Conservation (phyloP, 2,113 vertebrate species). For the Dasyprocta punctata region DNA sequence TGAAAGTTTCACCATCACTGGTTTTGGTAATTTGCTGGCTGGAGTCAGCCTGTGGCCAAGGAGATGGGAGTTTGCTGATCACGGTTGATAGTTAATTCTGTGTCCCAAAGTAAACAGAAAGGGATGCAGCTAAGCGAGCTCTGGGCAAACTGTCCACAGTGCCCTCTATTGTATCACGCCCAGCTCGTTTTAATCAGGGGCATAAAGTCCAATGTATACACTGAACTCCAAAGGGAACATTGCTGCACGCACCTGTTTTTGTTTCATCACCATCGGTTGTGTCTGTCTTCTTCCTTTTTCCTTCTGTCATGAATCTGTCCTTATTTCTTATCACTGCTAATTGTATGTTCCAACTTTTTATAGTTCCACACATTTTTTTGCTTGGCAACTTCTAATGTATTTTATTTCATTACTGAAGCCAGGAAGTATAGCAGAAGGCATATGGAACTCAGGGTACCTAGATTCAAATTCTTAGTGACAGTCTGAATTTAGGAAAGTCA, state of each 20-base stretch:
- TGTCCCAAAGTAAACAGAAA: fast-evolving
- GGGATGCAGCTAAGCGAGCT: fast-evolving
- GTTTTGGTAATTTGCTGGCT: neutral
- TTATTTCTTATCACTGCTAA: neutral
- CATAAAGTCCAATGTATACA: neutral
- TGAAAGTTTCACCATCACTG: neutral
- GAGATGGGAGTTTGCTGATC: neutral
- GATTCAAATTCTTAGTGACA: neutral
- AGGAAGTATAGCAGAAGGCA: neutral
- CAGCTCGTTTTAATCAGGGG: neutral
- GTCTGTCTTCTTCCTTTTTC: neutral
- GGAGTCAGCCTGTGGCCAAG: neutral
- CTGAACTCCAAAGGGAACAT: too few species aligned
- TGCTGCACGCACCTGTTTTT: neutral
- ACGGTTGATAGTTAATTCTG: neutral
- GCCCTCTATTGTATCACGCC: neutral
- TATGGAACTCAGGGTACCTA: neutral
- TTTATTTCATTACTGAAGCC: neutral
- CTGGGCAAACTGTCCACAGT: too few species aligned
- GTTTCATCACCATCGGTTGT: too few species aligned
- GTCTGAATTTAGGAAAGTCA: neutral
- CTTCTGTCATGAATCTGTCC: neutral
- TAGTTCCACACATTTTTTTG: neutral
- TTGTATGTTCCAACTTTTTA: neutral
- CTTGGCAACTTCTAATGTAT: neutral